phyloP scores from a whole-genome alignment of 2,797 vertebrate species.

The Tadarida brasiliensis region DNA sequence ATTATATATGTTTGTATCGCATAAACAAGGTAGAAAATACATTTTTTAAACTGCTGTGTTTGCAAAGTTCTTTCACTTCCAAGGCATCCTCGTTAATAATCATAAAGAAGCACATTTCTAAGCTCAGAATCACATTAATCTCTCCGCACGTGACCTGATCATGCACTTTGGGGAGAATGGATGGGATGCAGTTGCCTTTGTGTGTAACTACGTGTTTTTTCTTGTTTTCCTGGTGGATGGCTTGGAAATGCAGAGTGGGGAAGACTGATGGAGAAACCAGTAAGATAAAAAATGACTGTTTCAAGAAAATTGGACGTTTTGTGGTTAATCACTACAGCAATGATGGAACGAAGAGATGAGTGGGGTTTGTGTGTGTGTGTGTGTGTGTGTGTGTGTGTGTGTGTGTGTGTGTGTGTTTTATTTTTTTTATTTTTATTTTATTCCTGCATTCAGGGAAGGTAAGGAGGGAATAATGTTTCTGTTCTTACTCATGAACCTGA shows the following conservation, averaged over 20 bases:
- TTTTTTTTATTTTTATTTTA: not conserved
- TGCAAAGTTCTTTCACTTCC: conserved; percentile 68
- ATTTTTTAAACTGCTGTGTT: conserved; percentile 76
- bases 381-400: too few relatives aligned
- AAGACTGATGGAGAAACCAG: not conserved
- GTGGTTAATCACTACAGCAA: conserved; percentile 53
- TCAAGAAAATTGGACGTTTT: conserved; percentile 45
- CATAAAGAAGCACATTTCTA: conserved; percentile 73
- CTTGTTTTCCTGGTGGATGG: conserved; percentile 48
- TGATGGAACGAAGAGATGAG: conserved; percentile 38
- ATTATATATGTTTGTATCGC: conserved; percentile 77
- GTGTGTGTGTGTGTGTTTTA: not conserved
- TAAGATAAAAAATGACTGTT: conserved; percentile 33
- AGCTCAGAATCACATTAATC: conserved; percentile 76
- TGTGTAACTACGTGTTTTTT: not conserved
- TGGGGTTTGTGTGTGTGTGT: not conserved
- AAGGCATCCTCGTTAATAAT: conserved; percentile 78
- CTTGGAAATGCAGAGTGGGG: not conserved
- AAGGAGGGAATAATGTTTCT: conserved; percentile 62
- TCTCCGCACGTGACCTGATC: conserved; percentile 68
- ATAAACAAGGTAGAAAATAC: conserved; percentile 82
- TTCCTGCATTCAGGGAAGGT: conserved; percentile 47
- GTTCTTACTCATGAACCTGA: not conserved
- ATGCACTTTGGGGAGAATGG: conserved; percentile 70
- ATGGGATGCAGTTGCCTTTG: conserved; percentile 50